Evolutionary conservation across 2,888 invertebrate genomes (phyloP), one percentile per base, ranked within the genome.

Genomic region (Agapetus fuscipes): DNA sequence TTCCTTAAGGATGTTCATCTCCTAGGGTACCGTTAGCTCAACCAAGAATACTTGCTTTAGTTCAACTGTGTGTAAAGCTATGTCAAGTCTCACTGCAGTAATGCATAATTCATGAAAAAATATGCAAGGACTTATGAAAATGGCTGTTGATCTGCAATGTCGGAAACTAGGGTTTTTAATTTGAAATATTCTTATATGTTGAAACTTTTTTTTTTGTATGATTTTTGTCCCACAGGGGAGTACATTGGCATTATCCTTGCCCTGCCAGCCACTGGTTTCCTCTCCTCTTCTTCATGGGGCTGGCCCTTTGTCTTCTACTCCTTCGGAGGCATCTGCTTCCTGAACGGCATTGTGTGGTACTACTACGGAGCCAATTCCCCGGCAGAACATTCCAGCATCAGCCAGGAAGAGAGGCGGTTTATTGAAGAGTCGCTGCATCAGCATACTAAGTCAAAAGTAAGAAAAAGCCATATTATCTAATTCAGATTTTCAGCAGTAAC

Each of bases 261-360:
- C 0, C 64, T 83, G 63, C 76, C 80, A 0, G 57, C 78, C 26
- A 76, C 80, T 2, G 84, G 83, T 0, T 34, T 68, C 1, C 58
- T 85, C 2, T 74, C 80, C 0, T 71, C 61, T 2, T 36, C 35
- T 12, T 52, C 46, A 1, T 51, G 69, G 27, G 83, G 82, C 1
- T 83, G 83, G 83, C 77, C 78, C 24, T 69, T 76, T 43, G 75
- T 80, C 16, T 83, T 83, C 55, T 83, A 83, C 53, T 53, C 67
- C 0, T 71, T 77, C 30, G 76, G 77, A 0, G 62, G 56, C 0
- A 51, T 71, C 1, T 67, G 75, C 39, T 58, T 78, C 13, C 1
- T 68, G 1, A 76, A 75, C 56, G 60, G 72, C 0, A 49, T 64
- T 0, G 32, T 71, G 2, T 81, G 79, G 72, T 61, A 66, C 41